Evolutionary conservation across 2,888 invertebrate species (phyloP).

Genomic region (Idaea dimidiata): DNA sequence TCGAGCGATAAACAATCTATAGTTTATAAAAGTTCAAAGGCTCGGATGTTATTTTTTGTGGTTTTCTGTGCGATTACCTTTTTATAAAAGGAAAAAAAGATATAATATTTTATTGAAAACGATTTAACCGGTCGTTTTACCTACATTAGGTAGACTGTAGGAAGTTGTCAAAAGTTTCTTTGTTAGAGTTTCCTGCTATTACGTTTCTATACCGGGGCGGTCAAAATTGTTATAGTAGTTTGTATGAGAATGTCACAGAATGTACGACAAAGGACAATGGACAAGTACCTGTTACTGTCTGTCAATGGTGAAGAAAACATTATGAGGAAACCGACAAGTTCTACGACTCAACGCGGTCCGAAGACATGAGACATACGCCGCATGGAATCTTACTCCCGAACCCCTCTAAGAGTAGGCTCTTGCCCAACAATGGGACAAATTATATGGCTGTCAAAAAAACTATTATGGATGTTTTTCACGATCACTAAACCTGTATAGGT

Average conservation of each 20-base stretch:
- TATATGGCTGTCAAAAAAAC: too few species aligned
- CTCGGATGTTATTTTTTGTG: not conserved
- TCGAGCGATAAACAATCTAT: not conserved
- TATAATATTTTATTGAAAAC: constrained; percentile 1
- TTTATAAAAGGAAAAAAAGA: not conserved
- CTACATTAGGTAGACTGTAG: not conserved
- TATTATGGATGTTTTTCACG: too few species aligned
- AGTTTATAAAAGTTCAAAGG: not conserved
- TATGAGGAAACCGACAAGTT: too few species aligned
- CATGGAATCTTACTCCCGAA: too few species aligned
- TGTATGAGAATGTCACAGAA: not conserved
- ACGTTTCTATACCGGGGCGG: constrained; percentile 5
- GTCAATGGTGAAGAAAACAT: too few species aligned
- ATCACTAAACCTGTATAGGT: too few species aligned
- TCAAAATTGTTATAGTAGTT: constrained; percentile 9
- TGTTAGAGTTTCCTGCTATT: not conserved
- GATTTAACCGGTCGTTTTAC: not conserved
- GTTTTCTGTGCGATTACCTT: not conserved
- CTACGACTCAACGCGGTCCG: too few species aligned
- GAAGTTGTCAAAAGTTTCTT: constrained; percentile 1
- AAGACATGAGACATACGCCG: too few species aligned
- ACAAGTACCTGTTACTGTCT: not conserved
- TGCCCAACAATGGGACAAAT: too few species aligned
- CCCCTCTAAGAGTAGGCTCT: too few species aligned
- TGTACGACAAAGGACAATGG: not conserved